phyloP scores from a whole-genome alignment of 2,888 invertebrate genomes.

The Teinopalpus imperialis region DNA sequence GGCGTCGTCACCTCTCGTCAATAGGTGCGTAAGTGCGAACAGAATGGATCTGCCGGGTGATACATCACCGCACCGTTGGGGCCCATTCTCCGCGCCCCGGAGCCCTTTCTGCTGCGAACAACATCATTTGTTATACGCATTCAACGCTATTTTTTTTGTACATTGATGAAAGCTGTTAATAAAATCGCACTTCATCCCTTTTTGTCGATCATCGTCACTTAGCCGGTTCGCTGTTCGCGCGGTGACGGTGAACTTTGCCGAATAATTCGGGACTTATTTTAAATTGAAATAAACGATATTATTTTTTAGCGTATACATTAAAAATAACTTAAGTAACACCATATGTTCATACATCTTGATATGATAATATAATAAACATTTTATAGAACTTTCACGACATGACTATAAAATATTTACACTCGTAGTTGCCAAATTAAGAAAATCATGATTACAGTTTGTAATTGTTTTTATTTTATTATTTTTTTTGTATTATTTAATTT shows the following conservation, averaged over 20 bases:
- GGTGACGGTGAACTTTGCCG: slow-evolving; percentile 37
- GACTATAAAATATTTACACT: too few species aligned
- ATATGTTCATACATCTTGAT: too few species aligned
- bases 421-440: too few species aligned
- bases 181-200: slow-evolving; percentile 79
- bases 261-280: slow-evolving; percentile 8
- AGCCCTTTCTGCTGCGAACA: slow-evolving; percentile 62
- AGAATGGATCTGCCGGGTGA: slow-evolving; percentile 42
- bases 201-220: slow-evolving; percentile 82
- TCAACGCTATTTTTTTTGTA: slow-evolving; percentile 69
- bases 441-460: too few species aligned
- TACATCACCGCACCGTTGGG: slow-evolving; percentile 49
- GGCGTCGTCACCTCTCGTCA: slow-evolving; percentile 58
- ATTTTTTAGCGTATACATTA: too few species aligned
- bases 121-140: slow-evolving; percentile 78
- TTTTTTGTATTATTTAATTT: too few species aligned
- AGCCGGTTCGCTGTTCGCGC: slow-evolving; percentile 47
- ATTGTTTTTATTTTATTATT: too few species aligned
- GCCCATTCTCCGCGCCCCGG: slow-evolving; percentile 49
- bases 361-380: too few species aligned
- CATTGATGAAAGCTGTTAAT: slow-evolving; percentile 76
- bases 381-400: too few species aligned
- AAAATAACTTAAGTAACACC: too few species aligned
- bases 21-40: slow-evolving; percentile 45
- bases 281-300: too few species aligned